These are phyloP conservation scores for Oscheius onirici DNA, from an alignment of 2,888 invertebrate genomes.

Conservation along the genomic window DNA sequence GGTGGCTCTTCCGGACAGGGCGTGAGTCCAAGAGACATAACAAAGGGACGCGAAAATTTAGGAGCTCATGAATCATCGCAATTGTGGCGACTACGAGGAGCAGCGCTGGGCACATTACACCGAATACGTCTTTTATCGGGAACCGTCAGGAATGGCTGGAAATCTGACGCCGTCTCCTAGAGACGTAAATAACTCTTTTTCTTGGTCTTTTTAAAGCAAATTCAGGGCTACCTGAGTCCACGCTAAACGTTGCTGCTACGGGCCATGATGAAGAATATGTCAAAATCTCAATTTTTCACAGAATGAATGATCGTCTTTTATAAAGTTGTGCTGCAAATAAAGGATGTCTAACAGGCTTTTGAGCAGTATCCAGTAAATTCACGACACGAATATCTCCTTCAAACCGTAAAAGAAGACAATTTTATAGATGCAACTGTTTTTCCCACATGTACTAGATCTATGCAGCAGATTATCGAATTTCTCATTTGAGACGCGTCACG, in stretches of 20 bases:
- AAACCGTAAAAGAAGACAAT: too few relatives aligned
- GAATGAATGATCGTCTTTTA: neutral
- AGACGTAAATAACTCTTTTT: conserved; percentile 25
- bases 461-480: too few relatives aligned
- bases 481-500: too few relatives aligned
- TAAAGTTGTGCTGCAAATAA: neutral
- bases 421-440: too few relatives aligned
- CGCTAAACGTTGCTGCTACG: conserved; percentile 12
- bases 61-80: conserved; percentile 68
- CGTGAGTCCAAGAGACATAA: neutral
- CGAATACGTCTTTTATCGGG: conserved; percentile 93
- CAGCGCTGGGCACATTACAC: conserved; percentile 99
- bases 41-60: conserved; percentile 4
- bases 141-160: conserved; percentile 32
- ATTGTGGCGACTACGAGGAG: conserved; percentile 91
- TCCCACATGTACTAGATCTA: too few relatives aligned
- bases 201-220: too few relatives aligned
- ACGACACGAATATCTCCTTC: too few relatives aligned
- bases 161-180: conserved; percentile 46
- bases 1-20: conserved; percentile 7
- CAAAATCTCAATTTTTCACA: neutral
- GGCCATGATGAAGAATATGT: too few relatives aligned
- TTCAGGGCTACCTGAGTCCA: conserved; percentile 22
- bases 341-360: too few relatives aligned
- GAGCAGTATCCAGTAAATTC: too few relatives aligned